Conservation (phyloP, 2,797 vertebrate species). For the Semotilus atromaculatus region DNA sequence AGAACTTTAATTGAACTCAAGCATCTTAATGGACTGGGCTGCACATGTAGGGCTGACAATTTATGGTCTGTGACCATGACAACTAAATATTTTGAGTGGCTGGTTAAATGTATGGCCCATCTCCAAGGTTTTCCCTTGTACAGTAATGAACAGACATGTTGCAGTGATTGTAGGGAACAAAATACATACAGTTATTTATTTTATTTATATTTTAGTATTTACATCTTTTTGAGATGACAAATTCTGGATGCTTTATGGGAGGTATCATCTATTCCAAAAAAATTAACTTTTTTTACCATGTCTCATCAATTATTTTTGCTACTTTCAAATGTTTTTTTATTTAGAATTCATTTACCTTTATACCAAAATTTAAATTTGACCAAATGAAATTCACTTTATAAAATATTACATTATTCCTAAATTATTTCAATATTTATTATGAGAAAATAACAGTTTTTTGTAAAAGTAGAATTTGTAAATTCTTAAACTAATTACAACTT, state of each 20-base stretch:
- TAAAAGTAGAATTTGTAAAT: too few relatives aligned
- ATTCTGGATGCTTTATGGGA: not conserved
- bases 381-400: not conserved
- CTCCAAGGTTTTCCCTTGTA: conserved; percentile 3
- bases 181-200: not conserved
- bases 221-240: conserved; percentile 6
- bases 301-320: not conserved
- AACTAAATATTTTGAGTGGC: conserved; percentile 25
- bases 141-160: not conserved
- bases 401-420: not conserved
- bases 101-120: not conserved
- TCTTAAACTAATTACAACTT: too few relatives aligned
- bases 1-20: conserved; percentile 59
- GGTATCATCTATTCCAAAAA: not conserved
- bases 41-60: conserved; percentile 17
- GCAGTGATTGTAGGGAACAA: not conserved
- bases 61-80: conserved; percentile 36
- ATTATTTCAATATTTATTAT: not conserved
- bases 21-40: conserved; percentile 51
- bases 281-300: not conserved
- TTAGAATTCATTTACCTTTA: not conserved
- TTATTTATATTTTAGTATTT: not conserved
- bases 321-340: too few relatives aligned
- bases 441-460: not conserved
- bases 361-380: not conserved